Base-by-base conservation (phyloP, 2,797 vertebrate species). In the Melanotaenia maccullochi region DNA sequence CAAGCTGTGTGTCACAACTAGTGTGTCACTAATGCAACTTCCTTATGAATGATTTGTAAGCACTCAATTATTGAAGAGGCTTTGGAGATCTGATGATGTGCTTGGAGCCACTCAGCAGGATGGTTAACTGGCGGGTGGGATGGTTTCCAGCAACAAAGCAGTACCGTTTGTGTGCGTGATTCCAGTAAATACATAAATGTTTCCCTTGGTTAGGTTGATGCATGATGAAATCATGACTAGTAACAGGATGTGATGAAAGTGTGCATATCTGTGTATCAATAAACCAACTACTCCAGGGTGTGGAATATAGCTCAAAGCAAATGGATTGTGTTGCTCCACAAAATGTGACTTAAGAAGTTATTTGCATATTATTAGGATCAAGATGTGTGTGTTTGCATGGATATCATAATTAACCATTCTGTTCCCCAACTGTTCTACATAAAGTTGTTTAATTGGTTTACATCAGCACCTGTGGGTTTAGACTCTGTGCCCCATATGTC, bases 21-120 rank as follows among this genome's bases (percentile, higher is more conserved):
- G 35, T 55, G 63, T 61, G 81, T 62, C n/a, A 3, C 13, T 22
- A 52, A 61, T 84, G 68, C 81, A 66, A 61, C 71, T 24, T 80
- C 74, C 85, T 91, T 69, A 92, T 91, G 79, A 92, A 93, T 90
- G 87, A 93, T 93, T 93, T 87, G 83, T 82, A 75, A 84, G 79
- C 7, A 1, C 63, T 93, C 64, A 91, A 93, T 92, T 84, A 92
- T 93, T 91, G 78, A 93, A 40, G 32, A 78, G 64, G 78, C 83
- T 78, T 78, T 78, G 82, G 85, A 85, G 87, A 90, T 89, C 88
- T 84, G 85, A 91, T 93, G 90, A 90, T 85, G 77, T 58, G 72
- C 83, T 81, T 22, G 3, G 63, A 77, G 85, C 63, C 61, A 11
- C 79, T 65, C 13, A 25, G 71, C 65, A 20, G 69, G 70, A 62